Evolutionary conservation across 2,113 vertebrate genomes (phyloP), one percentile per base, ranked within the genome.

Genomic region (Scomber scombrus): DNA sequence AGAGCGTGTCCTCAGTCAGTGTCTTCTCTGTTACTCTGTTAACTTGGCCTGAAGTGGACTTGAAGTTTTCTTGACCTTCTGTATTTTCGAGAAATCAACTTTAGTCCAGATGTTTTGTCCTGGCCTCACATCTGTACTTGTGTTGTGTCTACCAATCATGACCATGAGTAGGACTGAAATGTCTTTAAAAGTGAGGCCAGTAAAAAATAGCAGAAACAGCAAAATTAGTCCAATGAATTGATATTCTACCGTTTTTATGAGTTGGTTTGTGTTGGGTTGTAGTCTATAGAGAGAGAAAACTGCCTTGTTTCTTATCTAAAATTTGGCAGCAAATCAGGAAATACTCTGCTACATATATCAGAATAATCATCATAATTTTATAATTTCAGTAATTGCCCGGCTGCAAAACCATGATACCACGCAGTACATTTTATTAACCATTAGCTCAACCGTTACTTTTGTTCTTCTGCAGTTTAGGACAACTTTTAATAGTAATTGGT

Each of bases 1-100:
- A 23, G 45, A 55, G 19, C 5, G 1, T 67, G 60, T 56, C 62
- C 51, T 69, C 29, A 56, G 23, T 50, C 62, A 68, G 43, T 43
- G 64, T 58, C 75, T 72, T 26, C 51, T 62, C 51, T 82, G 43
- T 74, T 71, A 77, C 46, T 62, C 51, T 82, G 43, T 74, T 71
- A 77, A 34, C 6, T 66, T 19, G 14, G 73, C 16, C 34, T 65
- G 62, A 40, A 66, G 54, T 58, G 15, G 47, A 56, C 43, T 62
- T 56, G 5, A 47, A 16, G 40, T 75, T 78, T 66, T 85, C 49
- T 50, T 55, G 54, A 57, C 65, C 66, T 47, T 47, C 40, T 47
- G 45, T 77, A 54, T 57, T 56, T 52, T 31, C 43, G 8, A 16
- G 75, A 79, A 51, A 16, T 87, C 74, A 63, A 66, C 60, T 61